phyloP scores from a whole-genome alignment of 2,888 invertebrate genomes.

The Psylliodes chrysocephalus region DNA sequence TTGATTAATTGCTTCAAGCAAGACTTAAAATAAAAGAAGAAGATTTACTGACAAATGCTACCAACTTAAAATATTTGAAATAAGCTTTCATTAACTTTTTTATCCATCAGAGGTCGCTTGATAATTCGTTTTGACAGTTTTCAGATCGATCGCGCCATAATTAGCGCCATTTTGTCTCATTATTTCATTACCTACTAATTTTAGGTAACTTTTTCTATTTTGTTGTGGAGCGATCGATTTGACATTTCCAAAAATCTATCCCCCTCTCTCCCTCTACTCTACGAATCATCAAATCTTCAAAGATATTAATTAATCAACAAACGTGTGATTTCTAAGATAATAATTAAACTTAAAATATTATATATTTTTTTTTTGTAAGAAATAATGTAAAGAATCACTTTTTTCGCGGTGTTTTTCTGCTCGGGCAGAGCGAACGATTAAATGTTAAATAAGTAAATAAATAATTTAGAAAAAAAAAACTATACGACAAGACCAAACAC shows the following conservation, averaged over 20 bases:
- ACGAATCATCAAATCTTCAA: conserved; percentile 29
- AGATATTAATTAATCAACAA: conserved; percentile 37
- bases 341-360: conserved; percentile 41
- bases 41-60: too few relatives aligned
- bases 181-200: too few relatives aligned
- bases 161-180: too few relatives aligned
- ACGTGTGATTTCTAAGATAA: conserved; percentile 54
- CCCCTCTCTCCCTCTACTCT: conserved; percentile 31
- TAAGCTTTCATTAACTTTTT: too few relatives aligned
- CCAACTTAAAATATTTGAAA: too few relatives aligned
- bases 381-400: conserved; percentile 36
- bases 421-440: conserved; percentile 26
- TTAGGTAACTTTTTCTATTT: too few relatives aligned
- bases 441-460: conserved; percentile 35
- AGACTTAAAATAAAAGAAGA: too few relatives aligned
- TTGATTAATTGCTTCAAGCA: too few relatives aligned
- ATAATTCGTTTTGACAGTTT: too few relatives aligned
- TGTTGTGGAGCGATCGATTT: not conserved
- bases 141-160: too few relatives aligned
- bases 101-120: too few relatives aligned
- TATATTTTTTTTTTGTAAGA: conserved; percentile 26
- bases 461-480: too few relatives aligned
- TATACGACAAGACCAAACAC: conserved; percentile 34
- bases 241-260: conserved; percentile 15
- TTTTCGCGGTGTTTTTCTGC: conserved; percentile 35